Conservation (phyloP, 2,797 vertebrate species). For the Telmatherina bonti region DNA sequence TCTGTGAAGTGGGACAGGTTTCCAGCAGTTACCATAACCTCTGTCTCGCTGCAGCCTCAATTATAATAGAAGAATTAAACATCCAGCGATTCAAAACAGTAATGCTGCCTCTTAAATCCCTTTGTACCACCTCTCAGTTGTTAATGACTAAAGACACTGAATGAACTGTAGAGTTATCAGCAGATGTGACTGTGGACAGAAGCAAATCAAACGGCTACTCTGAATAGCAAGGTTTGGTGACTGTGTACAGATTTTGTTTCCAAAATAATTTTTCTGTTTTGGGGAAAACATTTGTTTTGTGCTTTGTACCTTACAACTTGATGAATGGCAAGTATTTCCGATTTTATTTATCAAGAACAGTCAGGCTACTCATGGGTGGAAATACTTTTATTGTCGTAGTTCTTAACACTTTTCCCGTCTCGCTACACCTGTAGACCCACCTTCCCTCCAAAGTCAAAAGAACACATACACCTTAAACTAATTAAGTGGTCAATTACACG, state of each 20-base stretch:
- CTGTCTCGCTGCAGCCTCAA: conserved; percentile 86
- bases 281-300: conserved; percentile 13
- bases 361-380: background rate
- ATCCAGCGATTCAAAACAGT: conserved; percentile 84
- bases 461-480: conserved; percentile 81
- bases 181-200: conserved; percentile 71
- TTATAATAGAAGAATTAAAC: conserved; percentile 92
- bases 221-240: conserved; percentile 48
- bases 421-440: background rate
- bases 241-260: conserved; percentile 52
- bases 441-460: conserved; percentile 69
- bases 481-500: conserved; percentile 85
- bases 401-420: conserved; percentile 13
- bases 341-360: background rate
- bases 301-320: conserved; percentile 16
- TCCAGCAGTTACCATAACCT: conserved; percentile 88
- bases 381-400: conserved; percentile 15
- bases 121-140: conserved; percentile 82
- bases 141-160: conserved; percentile 85
- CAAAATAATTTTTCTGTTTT: conserved; percentile 44
- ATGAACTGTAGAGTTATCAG: conserved; percentile 76
- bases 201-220: conserved; percentile 73
- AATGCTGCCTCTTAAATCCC: conserved; percentile 85
- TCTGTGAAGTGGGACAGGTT: conserved; percentile 88
- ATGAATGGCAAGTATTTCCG: conserved; percentile 3